A percentile compares a stretch with the other conserved stretches of the same genome.
These are phyloP conservation scores for Jaculus jaculus DNA, from an alignment of 2,113 vertebrate genomes.

Conservation along the genomic window DNA sequence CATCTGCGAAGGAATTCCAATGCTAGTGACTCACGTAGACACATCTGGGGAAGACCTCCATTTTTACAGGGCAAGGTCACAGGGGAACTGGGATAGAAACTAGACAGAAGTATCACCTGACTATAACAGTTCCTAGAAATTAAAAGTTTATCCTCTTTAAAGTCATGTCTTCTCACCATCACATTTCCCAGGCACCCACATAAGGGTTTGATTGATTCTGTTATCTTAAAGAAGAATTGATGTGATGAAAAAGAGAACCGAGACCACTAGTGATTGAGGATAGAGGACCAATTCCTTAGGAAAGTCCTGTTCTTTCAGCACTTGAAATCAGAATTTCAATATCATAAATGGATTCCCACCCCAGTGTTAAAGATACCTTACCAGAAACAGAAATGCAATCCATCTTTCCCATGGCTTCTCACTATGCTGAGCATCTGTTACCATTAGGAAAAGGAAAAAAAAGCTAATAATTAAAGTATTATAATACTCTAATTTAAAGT, in stretches of 20 bases:
- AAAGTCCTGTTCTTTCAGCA: background rate
- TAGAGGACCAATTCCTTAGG: background rate
- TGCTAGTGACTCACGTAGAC: background rate
- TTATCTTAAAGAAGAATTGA: background rate
- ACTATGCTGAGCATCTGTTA: background rate
- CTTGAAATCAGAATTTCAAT: conserved; percentile 32
- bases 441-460: background rate
- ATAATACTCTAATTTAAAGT: too few relatives aligned
- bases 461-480: background rate
- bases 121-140: background rate
- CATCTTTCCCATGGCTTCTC: background rate
- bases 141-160: background rate
- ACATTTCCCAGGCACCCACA: background rate
- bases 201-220: background rate
- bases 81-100: background rate
- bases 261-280: background rate
- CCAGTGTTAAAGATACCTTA: background rate
- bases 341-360: background rate
- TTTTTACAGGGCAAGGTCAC: background rate
- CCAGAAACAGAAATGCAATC: background rate
- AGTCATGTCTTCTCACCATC: background rate
- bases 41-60: conserved; percentile 40
- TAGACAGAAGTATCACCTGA: background rate
- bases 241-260: background rate
- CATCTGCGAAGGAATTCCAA: conserved; percentile 46